Evolutionary conservation across 1,140 invertebrate species (phyloP).

Genomic region (Mycetomoellerius zeteki): DNA sequence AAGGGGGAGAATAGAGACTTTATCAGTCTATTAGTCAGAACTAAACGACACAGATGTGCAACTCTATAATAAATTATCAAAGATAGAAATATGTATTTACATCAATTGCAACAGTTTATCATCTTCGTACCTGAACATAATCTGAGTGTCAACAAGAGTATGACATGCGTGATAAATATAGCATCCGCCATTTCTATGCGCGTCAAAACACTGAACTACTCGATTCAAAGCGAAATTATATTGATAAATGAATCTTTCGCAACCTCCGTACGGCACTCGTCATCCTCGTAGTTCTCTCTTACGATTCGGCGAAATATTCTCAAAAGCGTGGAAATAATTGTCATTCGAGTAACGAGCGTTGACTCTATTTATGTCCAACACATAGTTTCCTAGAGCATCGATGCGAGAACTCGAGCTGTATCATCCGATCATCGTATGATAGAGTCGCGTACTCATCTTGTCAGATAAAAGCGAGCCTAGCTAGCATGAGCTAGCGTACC

Average conservation of each 20-base stretch:
- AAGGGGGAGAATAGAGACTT: background rate
- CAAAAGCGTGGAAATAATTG: background rate
- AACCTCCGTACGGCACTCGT: background rate
- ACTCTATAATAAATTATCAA: background rate
- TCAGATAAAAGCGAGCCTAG: background rate
- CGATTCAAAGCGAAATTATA: constrained; percentile 58
- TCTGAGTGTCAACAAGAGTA: constrained; percentile 81
- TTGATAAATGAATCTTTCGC: background rate
- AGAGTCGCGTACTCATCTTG: background rate
- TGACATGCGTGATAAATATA: constrained; percentile 83
- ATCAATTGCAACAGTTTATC: constrained; percentile 2
- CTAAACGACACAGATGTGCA: too few species aligned
- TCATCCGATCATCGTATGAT: background rate
- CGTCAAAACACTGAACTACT: constrained; percentile 79
- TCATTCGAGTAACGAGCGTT: background rate
- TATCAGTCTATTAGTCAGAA: background rate
- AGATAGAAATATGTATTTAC: background rate
- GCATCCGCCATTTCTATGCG: constrained; percentile 83
- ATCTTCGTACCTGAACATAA: constrained; percentile 79
- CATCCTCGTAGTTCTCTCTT: background rate
- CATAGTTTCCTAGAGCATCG: constrained; percentile 6
- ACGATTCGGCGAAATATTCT: background rate
- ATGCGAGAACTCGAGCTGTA: background rate
- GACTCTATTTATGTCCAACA: background rate
- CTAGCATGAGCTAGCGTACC: background rate